Conservation (phyloP, 2,113 vertebrate genomes). For the Gorsachius goisagi region DNA sequence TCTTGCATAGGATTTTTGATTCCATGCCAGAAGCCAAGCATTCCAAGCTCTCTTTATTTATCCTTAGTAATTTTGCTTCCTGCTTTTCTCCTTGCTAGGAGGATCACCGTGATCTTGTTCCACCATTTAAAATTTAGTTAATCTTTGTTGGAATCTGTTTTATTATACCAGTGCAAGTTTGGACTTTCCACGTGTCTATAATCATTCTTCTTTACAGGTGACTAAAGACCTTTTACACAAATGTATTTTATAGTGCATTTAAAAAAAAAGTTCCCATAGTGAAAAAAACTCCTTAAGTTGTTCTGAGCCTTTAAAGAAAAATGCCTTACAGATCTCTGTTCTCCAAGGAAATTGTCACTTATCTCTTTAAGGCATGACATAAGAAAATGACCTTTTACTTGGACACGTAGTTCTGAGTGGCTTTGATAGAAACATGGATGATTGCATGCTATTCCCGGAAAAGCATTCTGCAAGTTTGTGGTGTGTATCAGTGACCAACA, state of each 20-base stretch:
- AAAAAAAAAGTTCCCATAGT: neutral
- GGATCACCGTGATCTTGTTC: neutral
- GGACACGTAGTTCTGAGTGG: neutral
- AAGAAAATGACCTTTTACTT: neutral
- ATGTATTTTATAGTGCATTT: neutral
- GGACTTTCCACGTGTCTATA: neutral
- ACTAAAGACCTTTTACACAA: neutral
- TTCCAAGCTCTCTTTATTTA: constrained; percentile 41
- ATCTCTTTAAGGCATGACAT: neutral
- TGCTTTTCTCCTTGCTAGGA: neutral
- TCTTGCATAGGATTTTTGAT: constrained; percentile 35
- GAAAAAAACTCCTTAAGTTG: neutral
- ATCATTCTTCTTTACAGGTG: neutral
- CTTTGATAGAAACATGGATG: neutral
- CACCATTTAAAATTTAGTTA: neutral
- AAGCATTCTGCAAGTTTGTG: neutral
- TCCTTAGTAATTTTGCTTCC: neutral
- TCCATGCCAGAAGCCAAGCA: constrained; percentile 30
- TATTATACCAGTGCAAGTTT: neutral
- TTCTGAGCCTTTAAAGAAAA: neutral
- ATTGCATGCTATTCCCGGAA: neutral
- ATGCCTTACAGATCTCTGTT: neutral
- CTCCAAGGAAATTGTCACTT: neutral
- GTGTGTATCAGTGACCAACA: neutral
- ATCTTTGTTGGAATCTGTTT: constrained; percentile 6